Conservation (phyloP, 2,113 vertebrate species). For the Tenebrosternarchus preto region DNA sequence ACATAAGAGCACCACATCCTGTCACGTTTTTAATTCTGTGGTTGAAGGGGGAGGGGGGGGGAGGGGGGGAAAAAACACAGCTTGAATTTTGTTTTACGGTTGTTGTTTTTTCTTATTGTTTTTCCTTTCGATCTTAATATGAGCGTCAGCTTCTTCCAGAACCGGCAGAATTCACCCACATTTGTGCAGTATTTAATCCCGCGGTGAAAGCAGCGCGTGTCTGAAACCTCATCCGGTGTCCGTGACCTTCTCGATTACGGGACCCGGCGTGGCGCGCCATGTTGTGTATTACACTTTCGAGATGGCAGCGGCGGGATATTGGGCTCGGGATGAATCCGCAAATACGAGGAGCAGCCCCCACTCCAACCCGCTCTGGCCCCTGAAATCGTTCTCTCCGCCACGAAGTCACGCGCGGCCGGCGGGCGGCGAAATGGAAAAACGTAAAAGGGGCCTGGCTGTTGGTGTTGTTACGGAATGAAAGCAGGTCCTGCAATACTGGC, state of each 20-base stretch:
- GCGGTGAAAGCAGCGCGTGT: too few species aligned
- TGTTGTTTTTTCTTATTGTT: conserved; percentile 1
- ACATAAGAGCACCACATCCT: background rate
- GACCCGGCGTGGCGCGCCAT: background rate
- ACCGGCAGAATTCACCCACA: too few species aligned
- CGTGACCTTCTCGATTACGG: too few species aligned
- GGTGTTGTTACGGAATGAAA: conserved; percentile 32
- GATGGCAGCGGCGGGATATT: conserved; percentile 17
- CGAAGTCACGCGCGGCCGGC: background rate
- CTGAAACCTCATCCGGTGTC: too few species aligned
- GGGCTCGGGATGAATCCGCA: background rate
- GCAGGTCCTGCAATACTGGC: background rate
- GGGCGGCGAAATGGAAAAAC: background rate
- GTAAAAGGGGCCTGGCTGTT: conserved; percentile 17
- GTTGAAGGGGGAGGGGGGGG: too few species aligned
- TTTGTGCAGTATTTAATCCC: too few species aligned
- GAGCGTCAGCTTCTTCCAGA: conserved; percentile 11
- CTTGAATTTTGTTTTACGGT: background rate
- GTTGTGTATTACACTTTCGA: conserved; percentile 30
- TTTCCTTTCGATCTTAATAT: conserved; percentile 7
- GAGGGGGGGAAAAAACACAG: conserved; percentile 18
- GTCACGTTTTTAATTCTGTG: conserved; percentile 41
- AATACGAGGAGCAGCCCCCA: background rate
- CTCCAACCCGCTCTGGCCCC: background rate
- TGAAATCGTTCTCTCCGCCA: conserved; percentile 25